These are phyloP conservation scores for Margarornis squamiger DNA, from an alignment of 2,797 vertebrate genomes.

Conservation along the genomic window DNA sequence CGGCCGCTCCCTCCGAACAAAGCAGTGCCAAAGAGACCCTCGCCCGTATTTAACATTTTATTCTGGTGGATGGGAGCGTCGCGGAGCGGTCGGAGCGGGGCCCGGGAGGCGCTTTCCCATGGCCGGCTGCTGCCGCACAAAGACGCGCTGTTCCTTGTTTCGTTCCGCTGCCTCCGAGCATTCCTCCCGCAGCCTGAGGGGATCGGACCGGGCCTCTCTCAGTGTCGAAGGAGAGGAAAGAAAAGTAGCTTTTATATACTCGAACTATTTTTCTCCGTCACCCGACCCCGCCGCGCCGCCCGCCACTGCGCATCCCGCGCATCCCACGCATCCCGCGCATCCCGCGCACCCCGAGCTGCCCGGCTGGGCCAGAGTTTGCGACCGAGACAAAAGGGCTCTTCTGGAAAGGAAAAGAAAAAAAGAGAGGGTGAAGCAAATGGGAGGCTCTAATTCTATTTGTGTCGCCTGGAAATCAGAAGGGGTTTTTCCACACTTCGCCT, in stretches of 20 bases:
- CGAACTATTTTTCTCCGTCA: constrained; percentile 9
- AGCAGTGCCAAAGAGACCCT: constrained; percentile 48
- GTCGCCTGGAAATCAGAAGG: constrained; percentile 94
- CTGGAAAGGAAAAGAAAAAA: constrained; percentile 69
- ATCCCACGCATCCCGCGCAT: background rate
- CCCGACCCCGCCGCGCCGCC: background rate
- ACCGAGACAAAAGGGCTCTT: constrained; percentile 84
- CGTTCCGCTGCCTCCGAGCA: constrained; percentile 86
- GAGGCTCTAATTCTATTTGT: constrained; percentile 97
- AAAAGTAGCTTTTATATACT: constrained; percentile 78
- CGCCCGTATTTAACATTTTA: constrained; percentile 62
- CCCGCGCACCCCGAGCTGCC: constrained; percentile 23
- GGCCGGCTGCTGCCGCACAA: constrained; percentile 87
- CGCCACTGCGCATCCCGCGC: background rate
- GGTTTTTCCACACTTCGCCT: constrained; percentile 93
- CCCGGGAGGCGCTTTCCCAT: constrained; percentile 85
- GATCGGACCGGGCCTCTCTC: constrained; percentile 53
- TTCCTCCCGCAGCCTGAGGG: constrained; percentile 83
- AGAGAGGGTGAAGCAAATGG: constrained; percentile 43
- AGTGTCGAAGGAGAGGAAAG: constrained; percentile 76
- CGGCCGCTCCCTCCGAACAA: background rate
- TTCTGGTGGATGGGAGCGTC: constrained; percentile 65
- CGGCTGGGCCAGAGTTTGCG: constrained; percentile 72
- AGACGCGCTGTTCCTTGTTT: constrained; percentile 89
- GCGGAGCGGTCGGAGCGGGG: constrained; percentile 78